These are phyloP conservation scores for Leuciscus waleckii DNA, from an alignment of 2,797 vertebrate species.

Conservation along the genomic window DNA sequence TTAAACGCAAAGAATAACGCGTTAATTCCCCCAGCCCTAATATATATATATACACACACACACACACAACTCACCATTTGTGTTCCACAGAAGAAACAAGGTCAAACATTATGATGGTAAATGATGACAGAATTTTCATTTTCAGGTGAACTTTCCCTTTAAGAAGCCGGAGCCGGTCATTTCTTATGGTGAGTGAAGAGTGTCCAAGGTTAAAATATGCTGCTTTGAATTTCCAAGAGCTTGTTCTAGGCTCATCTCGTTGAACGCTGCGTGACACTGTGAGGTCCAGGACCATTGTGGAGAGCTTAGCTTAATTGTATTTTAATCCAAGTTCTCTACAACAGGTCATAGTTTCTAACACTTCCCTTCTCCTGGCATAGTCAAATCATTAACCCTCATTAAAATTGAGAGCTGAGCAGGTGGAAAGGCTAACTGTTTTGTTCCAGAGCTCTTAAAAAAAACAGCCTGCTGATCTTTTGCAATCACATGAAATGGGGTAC, in stretches of 20 bases:
- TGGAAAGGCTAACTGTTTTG: conserved; percentile 40
- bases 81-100: not conserved
- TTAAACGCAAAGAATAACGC: too few relatives aligned
- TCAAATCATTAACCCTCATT: conserved; percentile 63
- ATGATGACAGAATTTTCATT: too few relatives aligned
- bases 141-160: not conserved
- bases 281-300: conserved; percentile 44
- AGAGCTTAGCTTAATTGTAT: conserved; percentile 56
- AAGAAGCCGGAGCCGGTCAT: conserved; percentile 18
- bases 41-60: too few relatives aligned
- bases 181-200: not conserved
- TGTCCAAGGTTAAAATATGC: conserved; percentile 24
- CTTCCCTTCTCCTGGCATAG: conserved; percentile 46
- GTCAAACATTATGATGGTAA: not conserved
- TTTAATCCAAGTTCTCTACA: conserved; percentile 57
- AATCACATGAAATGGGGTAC: conserved; percentile 4
- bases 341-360: conserved; percentile 54
- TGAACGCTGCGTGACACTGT: conserved; percentile 29
- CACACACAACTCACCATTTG: too few relatives aligned
- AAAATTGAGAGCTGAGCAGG: conserved; percentile 45
- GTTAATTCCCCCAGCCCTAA: too few relatives aligned
- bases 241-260: conserved; percentile 14
- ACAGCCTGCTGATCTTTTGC: conserved; percentile 25
- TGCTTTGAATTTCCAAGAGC: conserved; percentile 38
- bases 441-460: conserved; percentile 35